phyloP scores from a whole-genome alignment of 2,888 invertebrate genomes.

The Melikaiella ostensackeni region DNA sequence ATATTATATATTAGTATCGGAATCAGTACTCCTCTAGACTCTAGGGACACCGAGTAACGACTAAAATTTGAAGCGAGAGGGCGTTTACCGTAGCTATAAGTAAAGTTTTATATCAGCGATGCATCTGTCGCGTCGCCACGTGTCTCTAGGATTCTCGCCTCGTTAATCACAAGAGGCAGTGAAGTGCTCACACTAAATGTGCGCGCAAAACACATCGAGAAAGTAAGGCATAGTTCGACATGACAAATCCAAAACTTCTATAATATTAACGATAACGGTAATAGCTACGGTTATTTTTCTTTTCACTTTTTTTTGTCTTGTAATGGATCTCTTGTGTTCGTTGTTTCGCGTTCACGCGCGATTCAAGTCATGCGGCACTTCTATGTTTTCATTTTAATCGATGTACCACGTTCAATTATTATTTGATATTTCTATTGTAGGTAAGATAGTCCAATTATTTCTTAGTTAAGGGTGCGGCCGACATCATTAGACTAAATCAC shows the following conservation, averaged over 20 bases:
- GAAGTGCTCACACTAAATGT: conserved; percentile 41
- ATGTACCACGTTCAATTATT: conserved; percentile 67
- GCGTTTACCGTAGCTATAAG: conserved; percentile 71
- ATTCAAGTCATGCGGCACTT: conserved; percentile 52
- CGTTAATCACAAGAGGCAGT: conserved; percentile 54
- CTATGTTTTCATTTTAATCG: conserved; percentile 67
- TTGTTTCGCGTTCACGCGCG: conserved; percentile 57
- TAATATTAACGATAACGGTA: conserved; percentile 35
- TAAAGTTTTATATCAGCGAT: conserved; percentile 75
- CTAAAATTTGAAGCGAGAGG: conserved; percentile 60
- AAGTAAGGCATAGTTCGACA: conserved; percentile 44
- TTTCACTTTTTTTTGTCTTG: conserved; percentile 50
- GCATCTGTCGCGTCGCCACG: conserved; percentile 67
- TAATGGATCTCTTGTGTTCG: conserved; percentile 72
- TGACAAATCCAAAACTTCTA: conserved; percentile 27
- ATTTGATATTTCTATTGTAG: conserved; percentile 74
- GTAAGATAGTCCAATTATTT: conserved; percentile 71
- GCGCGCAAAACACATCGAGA: conserved; percentile 42
- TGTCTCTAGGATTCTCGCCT: conserved; percentile 62
- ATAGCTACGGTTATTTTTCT: conserved; percentile 45
- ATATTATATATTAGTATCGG: conserved; percentile 52
- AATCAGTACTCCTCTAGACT: conserved; percentile 40
- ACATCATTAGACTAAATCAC: conserved; percentile 65
- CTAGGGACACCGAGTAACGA: conserved; percentile 23
- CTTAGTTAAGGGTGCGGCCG: conserved; percentile 69